Percentiles rank a stretch among this genome's conserved stretches.
phyloP scores from a whole-genome alignment of 1,140 invertebrate species.

The Trialeurodes vaporariorum region DNA sequence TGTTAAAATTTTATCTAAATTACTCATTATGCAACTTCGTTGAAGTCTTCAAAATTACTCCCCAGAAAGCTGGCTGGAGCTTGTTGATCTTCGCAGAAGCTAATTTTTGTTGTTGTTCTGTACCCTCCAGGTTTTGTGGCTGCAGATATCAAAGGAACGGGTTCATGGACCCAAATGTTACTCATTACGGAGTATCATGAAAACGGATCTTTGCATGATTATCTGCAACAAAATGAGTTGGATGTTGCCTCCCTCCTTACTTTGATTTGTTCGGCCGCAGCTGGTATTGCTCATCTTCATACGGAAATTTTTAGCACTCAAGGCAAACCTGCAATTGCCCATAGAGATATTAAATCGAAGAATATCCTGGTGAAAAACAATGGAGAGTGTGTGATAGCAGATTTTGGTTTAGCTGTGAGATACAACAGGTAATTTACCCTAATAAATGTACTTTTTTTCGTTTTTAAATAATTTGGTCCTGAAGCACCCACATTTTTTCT shows the following conservation, averaged over 20 bases:
- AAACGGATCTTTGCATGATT: conserved; percentile 81
- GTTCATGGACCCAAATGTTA: conserved; percentile 64
- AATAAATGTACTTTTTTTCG: no score
- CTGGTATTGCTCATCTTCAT: conserved; percentile 77
- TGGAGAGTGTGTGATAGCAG: conserved; percentile 86
- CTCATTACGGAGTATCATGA: conserved; percentile 87
- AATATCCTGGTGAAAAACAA: conserved; percentile 89
- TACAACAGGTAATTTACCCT: conserved; percentile 54
- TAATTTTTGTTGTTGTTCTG: no score
- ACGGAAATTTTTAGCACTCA: conserved; percentile 83
- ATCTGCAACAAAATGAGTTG: conserved; percentile 61
- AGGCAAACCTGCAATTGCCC: conserved; percentile 83
- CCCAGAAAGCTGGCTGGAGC: no score
- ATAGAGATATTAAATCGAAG: conserved; percentile 90
- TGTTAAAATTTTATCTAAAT: no score
- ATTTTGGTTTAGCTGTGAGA: conserved; percentile 88
- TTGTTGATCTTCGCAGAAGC: no score
- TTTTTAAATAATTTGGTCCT: no score
- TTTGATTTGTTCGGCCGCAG: conserved; percentile 62
- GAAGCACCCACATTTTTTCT: no score
- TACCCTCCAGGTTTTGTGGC: conserved; percentile 79
- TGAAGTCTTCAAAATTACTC: no score
- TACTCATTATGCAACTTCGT: no score
- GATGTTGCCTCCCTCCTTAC: conserved; percentile 49
- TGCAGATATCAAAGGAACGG: conserved; percentile 61